A percentile compares a stretch with the other conserved stretches of the same genome.
phyloP scores from a whole-genome alignment of 2,113 vertebrate genomes.

The Macaca mulatta region DNA sequence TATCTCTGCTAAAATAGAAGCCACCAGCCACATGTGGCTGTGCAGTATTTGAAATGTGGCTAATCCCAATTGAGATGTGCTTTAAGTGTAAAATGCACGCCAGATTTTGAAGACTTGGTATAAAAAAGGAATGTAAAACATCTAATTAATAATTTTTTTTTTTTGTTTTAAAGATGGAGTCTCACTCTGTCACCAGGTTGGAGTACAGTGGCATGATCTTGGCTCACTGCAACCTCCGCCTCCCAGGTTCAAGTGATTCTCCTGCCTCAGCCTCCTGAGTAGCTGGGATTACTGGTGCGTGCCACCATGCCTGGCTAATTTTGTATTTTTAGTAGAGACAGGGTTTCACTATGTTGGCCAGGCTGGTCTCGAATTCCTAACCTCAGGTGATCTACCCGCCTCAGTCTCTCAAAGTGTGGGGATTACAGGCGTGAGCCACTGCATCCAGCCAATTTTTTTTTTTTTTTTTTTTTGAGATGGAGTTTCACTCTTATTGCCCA shows the following conservation, averaged over 20 bases:
- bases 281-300: no score
- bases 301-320: no score
- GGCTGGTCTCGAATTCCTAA: no score
- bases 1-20: not conserved
- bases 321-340: no score
- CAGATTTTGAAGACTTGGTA: constrained; percentile 6
- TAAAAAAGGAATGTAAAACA: not conserved
- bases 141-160: not conserved
- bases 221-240: not conserved
- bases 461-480: no score
- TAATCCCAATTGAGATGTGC: not conserved
- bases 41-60: not conserved
- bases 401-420: no score
- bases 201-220: not conserved
- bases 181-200: not conserved
- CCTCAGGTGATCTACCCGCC: no score
- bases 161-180: not conserved
- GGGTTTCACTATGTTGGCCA: no score
- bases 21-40: not conserved
- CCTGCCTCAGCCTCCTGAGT: no score
- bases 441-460: no score
- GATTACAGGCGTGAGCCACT: no score
- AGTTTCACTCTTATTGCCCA: no score
- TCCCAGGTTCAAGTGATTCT: not conserved
- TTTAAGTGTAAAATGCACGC: not conserved